These are phyloP conservation scores for Drosophila paulistorum DNA, from an alignment of 1,140 invertebrate species.

Conservation along the genomic window DNA sequence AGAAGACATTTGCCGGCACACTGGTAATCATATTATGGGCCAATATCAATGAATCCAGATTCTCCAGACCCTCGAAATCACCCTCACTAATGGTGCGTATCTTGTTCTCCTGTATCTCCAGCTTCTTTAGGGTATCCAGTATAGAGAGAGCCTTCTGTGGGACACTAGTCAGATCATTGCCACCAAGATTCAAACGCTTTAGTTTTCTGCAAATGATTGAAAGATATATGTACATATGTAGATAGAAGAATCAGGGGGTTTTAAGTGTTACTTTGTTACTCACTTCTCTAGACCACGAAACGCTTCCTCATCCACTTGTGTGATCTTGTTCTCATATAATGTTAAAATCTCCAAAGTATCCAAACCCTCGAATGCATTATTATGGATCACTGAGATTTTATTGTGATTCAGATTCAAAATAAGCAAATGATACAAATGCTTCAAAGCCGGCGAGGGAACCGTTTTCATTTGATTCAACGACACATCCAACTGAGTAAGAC, in stretches of 20 bases:
- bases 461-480: slow-evolving; percentile 90
- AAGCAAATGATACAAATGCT: slow-evolving; percentile 90
- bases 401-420: slow-evolving; percentile 96
- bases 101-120: slow-evolving; percentile 94
- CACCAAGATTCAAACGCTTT: slow-evolving; percentile 92
- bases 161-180: slow-evolving; percentile 89
- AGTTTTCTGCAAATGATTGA: slow-evolving; percentile 87
- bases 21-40: slow-evolving; percentile 92
- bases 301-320: slow-evolving; percentile 89
- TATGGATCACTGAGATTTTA: slow-evolving; percentile 89
- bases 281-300: slow-evolving; percentile 94
- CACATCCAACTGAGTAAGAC: slow-evolving; percentile 91
- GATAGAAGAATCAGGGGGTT: neutral
- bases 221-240: neutral
- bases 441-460: slow-evolving; percentile 91
- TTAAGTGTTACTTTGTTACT: slow-evolving; percentile 56
- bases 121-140: slow-evolving; percentile 90
- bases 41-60: slow-evolving; percentile 91
- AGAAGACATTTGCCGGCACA: slow-evolving; percentile 91
- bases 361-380: slow-evolving; percentile 91
- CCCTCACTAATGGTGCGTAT: slow-evolving; percentile 90
- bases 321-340: slow-evolving; percentile 94
- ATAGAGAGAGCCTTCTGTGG: slow-evolving; percentile 90
- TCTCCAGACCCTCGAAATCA: slow-evolving; percentile 91
- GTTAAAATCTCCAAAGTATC: slow-evolving; percentile 94